phyloP scores from a whole-genome alignment of 2,113 vertebrate species.

The Oophaga pumilio region DNA sequence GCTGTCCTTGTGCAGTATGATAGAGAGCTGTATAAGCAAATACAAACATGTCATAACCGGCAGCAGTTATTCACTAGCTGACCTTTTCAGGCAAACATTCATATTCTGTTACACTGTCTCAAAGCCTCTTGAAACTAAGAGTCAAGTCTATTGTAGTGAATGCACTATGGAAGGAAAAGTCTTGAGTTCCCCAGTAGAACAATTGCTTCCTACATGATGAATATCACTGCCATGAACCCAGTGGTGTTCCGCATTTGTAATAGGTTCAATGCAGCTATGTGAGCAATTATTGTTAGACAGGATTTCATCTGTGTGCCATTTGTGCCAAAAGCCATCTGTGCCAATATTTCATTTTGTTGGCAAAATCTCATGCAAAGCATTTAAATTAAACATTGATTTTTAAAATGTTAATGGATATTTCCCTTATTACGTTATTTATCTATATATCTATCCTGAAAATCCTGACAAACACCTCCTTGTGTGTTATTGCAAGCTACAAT shows the following conservation, averaged over 20 bases:
- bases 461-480: too few species aligned
- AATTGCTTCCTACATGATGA: conserved; percentile 34
- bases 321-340: conserved; percentile 36
- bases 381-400: conserved; percentile 40
- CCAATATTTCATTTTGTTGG: conserved; percentile 40
- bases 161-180: conserved; percentile 11
- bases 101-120: conserved; percentile 26
- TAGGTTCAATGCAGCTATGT: conserved; percentile 34
- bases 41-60: conserved; percentile 21
- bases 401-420: not conserved
- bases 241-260: conserved; percentile 41
- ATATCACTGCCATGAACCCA: conserved; percentile 32
- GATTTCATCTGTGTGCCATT: conserved; percentile 38
- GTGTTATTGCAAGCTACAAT: too few species aligned
- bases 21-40: conserved; percentile 12
- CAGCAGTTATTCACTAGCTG: conserved; percentile 6
- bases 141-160: conserved; percentile 10
- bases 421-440: not conserved
- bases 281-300: conserved; percentile 38
- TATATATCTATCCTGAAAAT: not conserved
- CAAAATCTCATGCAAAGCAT: conserved; percentile 26
- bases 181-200: conserved; percentile 33
- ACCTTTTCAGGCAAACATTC: conserved; percentile 36
- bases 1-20: conserved; percentile 24
- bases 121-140: conserved; percentile 11